Evolutionary conservation across 2,113 vertebrate species (phyloP).

Genomic region (Cyprinodon variegatus): DNA sequence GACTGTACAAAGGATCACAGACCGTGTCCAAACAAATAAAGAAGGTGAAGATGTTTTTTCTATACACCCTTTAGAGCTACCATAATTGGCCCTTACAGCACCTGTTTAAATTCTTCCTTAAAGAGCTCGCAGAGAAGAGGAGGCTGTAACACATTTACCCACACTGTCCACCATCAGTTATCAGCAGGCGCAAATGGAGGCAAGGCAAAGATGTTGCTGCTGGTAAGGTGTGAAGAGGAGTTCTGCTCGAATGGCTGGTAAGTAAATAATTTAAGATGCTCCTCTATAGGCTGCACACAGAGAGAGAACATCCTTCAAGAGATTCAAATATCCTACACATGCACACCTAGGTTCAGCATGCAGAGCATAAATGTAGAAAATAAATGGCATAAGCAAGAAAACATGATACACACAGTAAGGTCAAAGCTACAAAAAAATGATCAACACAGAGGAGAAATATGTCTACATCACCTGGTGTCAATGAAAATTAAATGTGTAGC

Average conservation of each 20-base stretch:
- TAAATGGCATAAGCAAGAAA: not conserved
- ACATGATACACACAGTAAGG: not conserved
- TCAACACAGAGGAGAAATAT: not conserved
- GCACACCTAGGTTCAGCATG: not conserved
- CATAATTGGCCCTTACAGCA: not conserved
- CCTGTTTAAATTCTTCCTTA: conserved; percentile 11
- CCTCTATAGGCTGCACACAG: conserved; percentile 19
- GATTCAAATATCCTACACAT: conserved; percentile 21
- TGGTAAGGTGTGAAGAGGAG: conserved; percentile 54
- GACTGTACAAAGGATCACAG: conserved; percentile 37
- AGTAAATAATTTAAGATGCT: conserved; percentile 66
- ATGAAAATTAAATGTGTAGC: conserved; percentile 11
- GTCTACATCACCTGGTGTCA: not conserved
- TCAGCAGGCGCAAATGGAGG: conserved; percentile 7
- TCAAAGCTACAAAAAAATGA: not conserved
- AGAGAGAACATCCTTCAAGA: conserved; percentile 19
- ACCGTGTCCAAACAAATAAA: conserved; percentile 6
- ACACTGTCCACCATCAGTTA: conserved; percentile 4
- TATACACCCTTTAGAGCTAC: conserved; percentile 35
- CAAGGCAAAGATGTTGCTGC: conserved; percentile 30
- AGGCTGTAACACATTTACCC: conserved; percentile 4
- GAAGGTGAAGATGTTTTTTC: conserved; percentile 43
- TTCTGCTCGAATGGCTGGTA: conserved; percentile 35
- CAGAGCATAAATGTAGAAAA: not conserved
- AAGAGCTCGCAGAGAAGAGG: conserved; percentile 4